Conservation (phyloP, 2,888 invertebrate genomes). For the Eupithecia exiguata region DNA sequence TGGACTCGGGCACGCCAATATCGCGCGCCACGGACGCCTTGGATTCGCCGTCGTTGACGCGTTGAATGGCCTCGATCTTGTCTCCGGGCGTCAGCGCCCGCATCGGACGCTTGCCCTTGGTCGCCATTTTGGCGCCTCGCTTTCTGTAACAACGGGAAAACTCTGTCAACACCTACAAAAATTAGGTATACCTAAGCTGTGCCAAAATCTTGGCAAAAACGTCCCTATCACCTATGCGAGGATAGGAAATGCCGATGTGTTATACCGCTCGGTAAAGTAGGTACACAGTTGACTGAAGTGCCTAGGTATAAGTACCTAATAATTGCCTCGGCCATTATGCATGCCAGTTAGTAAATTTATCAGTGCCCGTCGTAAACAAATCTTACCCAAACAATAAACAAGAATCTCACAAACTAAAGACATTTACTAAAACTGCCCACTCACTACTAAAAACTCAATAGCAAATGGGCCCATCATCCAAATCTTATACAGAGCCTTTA, state of each 20-base stretch:
- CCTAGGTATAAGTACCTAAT: background rate
- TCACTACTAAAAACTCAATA: constrained; percentile 9
- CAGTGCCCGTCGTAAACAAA: constrained; percentile 8
- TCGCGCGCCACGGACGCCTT: constrained; percentile 94
- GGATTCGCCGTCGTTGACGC: constrained; percentile 93
- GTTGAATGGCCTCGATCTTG: constrained; percentile 91
- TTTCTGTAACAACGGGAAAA: constrained; percentile 65
- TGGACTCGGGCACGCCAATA: constrained; percentile 94
- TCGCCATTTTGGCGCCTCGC: constrained; percentile 83
- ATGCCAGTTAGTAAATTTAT: background rate
- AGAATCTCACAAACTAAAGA: constrained; percentile 8
- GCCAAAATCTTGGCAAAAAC: background rate
- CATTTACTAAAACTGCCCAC: background rate
- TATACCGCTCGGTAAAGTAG: background rate
- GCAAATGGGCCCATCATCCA: constrained; percentile 11
- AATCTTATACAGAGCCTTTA: constrained; percentile 18
- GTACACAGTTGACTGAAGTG: background rate
- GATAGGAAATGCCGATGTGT: background rate
- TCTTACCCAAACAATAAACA: constrained; percentile 8
- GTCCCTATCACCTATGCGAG: background rate
- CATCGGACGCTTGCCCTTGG: constrained; percentile 91
- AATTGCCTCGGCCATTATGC: background rate
- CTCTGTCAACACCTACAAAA: background rate
- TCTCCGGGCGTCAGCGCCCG: constrained; percentile 90
- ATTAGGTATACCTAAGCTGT: background rate